phyloP scores from a whole-genome alignment of 2,113 vertebrate genomes.

The Eurystomus gularis region DNA sequence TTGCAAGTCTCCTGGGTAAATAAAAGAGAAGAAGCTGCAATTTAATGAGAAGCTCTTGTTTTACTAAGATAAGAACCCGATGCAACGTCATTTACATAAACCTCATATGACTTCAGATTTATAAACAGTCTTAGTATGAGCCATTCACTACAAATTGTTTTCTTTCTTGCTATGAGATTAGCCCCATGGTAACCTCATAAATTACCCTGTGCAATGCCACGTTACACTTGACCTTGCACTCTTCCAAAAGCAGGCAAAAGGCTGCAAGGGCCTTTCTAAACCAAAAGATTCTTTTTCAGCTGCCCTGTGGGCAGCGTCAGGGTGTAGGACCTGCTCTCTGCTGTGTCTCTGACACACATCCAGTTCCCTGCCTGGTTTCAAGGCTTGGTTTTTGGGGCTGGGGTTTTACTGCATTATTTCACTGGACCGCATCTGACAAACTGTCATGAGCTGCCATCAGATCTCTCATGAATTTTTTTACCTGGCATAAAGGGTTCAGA shows the following conservation, averaged over 20 bases:
- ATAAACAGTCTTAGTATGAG: not conserved
- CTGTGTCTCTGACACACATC: not conserved
- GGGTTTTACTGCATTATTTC: not conserved
- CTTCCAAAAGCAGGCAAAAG: not conserved
- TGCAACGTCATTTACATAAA: not conserved
- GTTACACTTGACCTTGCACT: not conserved
- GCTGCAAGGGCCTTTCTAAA: not conserved
- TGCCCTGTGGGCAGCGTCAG: not conserved
- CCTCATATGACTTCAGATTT: not conserved
- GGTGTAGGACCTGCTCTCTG: not conserved
- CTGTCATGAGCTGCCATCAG: not conserved
- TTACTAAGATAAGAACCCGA: not conserved
- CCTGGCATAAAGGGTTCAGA: not conserved
- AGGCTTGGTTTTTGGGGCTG: fast-evolving
- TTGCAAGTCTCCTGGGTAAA: constrained; percentile 85
- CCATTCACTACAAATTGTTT: not conserved
- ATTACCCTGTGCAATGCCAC: not conserved
- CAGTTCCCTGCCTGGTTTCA: not conserved
- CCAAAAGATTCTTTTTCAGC: not conserved
- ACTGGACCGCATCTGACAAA: not conserved
- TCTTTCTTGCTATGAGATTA: not conserved
- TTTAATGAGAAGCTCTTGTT: not conserved
- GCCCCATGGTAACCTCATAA: not conserved
- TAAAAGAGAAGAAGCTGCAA: not conserved
- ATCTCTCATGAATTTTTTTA: not conserved